These are phyloP conservation scores for Lerista edwardsae DNA, from an alignment of 2,797 vertebrate species.

Conservation along the genomic window DNA sequence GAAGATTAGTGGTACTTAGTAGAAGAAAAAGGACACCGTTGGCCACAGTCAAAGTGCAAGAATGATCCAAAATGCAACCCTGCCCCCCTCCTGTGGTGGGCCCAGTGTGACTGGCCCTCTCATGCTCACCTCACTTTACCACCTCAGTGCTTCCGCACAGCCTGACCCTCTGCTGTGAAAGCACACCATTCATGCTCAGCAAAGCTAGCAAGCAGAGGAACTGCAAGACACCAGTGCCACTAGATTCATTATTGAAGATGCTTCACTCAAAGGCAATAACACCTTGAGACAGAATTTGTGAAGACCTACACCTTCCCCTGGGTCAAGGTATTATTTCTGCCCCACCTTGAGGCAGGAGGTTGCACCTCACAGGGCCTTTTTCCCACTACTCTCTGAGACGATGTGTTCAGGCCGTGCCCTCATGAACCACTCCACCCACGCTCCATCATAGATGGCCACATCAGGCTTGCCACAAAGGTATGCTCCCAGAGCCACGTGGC, in stretches of 20 bases:
- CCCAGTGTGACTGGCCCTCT: neutral
- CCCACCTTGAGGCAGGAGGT: neutral
- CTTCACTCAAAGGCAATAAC: conserved; percentile 22
- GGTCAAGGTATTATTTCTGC: conserved; percentile 53
- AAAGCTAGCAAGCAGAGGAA: neutral
- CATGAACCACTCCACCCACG: conserved; percentile 94
- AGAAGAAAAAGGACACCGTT: neutral
- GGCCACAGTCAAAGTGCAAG: conserved; percentile 2
- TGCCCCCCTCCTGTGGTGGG: neutral
- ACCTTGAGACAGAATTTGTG: conserved; percentile 27
- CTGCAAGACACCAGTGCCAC: neutral
- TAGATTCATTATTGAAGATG: conserved; percentile 10
- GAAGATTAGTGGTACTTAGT: neutral
- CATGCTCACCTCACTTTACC: neutral
- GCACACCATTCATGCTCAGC: neutral
- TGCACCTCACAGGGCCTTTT: conserved; percentile 72
- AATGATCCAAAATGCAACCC: neutral
- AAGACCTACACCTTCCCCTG: conserved; percentile 31
- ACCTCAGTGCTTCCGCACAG: conserved; percentile 13
- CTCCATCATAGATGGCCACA: conserved; percentile 88
- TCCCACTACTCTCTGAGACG: conserved; percentile 85
- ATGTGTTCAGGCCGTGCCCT: conserved; percentile 84
- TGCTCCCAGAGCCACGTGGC: conserved; percentile 88
- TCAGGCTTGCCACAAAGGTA: conserved; percentile 87
- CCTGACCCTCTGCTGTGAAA: neutral